These are phyloP conservation scores for Oryctolagus cuniculus DNA, from an alignment of 2,113 vertebrate genomes.

Conservation along the genomic window mOryCun1.1 NC_091432.1:171625001-171625500, in stretches of 20 bases:
- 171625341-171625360: not conserved
- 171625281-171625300: conserved; percentile 7
- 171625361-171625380: conserved; percentile 46
- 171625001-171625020: not conserved
- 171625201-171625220: not conserved
- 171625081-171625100: too few relatives aligned
- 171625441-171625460: conserved; percentile 67
- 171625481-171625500: conserved; percentile 76
- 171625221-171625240: conserved; percentile 38
- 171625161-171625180: not conserved
- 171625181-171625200: conserved; percentile 42
- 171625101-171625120: too few relatives aligned
- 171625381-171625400: conserved; percentile 61
- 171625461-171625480: conserved; percentile 72
- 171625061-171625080: not conserved
- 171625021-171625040: conserved; percentile 23
- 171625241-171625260: not conserved
- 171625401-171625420: conserved; percentile 72
- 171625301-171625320: conserved; percentile 11
- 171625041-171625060: not conserved
- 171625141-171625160: not conserved
- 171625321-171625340: conserved; percentile 46
- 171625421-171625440: conserved; percentile 40
- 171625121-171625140: too few relatives aligned
- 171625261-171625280: conserved; percentile 36